Conservation (phyloP, 1,140 invertebrate species). For the Leptinotarsa undecemlineata region DNA sequence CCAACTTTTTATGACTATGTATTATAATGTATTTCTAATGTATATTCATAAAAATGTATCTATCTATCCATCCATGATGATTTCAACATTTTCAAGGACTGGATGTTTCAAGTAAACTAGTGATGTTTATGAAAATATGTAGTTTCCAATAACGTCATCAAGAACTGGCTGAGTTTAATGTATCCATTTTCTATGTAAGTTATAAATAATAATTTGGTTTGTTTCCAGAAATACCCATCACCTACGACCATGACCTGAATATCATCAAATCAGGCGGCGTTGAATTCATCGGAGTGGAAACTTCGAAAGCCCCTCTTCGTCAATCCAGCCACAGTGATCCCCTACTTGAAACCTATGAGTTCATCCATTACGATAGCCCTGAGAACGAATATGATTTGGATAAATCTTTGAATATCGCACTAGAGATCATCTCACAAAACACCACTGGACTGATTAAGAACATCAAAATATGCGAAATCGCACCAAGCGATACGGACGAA, state of each 20-base stretch:
- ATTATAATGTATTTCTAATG: too few relatives aligned
- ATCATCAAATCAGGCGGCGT: conserved; percentile 82
- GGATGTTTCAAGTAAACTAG: too few relatives aligned
- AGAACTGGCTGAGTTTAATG: too few relatives aligned
- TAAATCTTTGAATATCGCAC: conserved; percentile 64
- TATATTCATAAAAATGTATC: too few relatives aligned
- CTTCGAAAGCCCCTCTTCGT: conserved; percentile 81
- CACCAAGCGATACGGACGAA: not conserved
- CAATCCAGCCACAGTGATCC: conserved; percentile 74
- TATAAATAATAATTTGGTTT: not conserved
- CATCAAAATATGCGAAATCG: conserved; percentile 10
- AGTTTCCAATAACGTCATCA: too few relatives aligned
- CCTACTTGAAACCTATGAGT: conserved; percentile 78
- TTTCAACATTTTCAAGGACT: too few relatives aligned
- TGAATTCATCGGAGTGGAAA: conserved; percentile 86
- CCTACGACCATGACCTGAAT: conserved; percentile 54
- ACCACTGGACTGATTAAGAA: not conserved
- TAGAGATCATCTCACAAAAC: conserved; percentile 65
- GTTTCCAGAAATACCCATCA: conserved; percentile 54
- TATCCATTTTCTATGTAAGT: not conserved
- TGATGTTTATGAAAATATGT: too few relatives aligned
- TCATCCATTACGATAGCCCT: conserved; percentile 72
- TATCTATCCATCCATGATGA: too few relatives aligned
- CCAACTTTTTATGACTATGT: too few relatives aligned
- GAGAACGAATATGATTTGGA: conserved; percentile 64